phyloP scores from a whole-genome alignment of 1,140 invertebrate species.

The Leucophenga varia region DNA sequence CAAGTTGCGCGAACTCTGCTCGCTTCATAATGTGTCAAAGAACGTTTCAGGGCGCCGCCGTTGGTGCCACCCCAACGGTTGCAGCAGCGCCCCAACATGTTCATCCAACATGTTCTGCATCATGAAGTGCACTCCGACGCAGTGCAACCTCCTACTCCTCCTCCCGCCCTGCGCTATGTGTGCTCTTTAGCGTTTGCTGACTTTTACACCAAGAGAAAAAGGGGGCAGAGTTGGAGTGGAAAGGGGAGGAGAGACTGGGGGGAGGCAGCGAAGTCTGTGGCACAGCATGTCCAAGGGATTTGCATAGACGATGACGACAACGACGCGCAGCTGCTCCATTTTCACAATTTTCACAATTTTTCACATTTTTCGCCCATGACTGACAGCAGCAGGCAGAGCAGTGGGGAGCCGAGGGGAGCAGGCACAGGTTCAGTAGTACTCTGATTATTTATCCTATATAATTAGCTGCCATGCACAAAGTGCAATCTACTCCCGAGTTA shows the following conservation, averaged over 20 bases:
- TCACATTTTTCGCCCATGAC: neutral
- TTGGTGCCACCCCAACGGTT: too few species aligned
- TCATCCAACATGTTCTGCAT: too few species aligned
- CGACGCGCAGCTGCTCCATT: slow-evolving; percentile 38
- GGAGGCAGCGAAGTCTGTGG: slow-evolving; percentile 8
- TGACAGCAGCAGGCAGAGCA: neutral
- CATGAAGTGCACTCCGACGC: too few species aligned
- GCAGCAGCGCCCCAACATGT: too few species aligned
- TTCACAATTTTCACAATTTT: slow-evolving; percentile 22
- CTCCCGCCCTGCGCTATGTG: slow-evolving; percentile 11
- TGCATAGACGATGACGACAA: too few species aligned
- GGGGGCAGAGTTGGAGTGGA: neutral
- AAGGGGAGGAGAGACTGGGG: slow-evolving; percentile 1
- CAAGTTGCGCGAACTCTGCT: too few species aligned
- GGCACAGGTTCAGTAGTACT: too few species aligned
- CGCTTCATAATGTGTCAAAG: too few species aligned
- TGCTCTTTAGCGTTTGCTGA: slow-evolving; percentile 52
- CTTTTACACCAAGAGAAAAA: slow-evolving; percentile 28
- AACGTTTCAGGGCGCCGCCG: too few species aligned
- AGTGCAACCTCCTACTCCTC: too few species aligned
- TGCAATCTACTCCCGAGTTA: too few species aligned
- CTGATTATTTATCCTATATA: slow-evolving; percentile 25
- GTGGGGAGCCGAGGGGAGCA: too few species aligned
- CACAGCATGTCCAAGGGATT: slow-evolving; percentile 14
- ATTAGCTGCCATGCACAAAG: slow-evolving; percentile 18